Percentiles rank a stretch among this genome's conserved stretches.
Evolutionary conservation across 2,888 invertebrate species (phyloP).

Genomic region (Sinopyrophorus schimmeli): DNA sequence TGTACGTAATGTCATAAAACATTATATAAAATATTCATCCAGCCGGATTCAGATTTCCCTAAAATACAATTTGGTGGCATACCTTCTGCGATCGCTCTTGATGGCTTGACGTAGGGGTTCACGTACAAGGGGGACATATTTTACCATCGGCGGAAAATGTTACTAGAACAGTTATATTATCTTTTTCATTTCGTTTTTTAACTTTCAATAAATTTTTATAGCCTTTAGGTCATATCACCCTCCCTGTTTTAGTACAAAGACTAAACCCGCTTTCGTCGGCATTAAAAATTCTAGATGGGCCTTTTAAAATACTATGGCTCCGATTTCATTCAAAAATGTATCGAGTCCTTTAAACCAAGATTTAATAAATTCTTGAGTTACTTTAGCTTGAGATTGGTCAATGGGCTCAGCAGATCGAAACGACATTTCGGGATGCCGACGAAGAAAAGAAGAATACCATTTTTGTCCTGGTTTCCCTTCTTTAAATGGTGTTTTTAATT

Average conservation of each 20-base stretch:
- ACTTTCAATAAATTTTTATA: conserved; percentile 38
- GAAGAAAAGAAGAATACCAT: conserved; percentile 24
- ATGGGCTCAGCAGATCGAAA: conserved; percentile 2
- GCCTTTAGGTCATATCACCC: conserved; percentile 42
- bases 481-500: no score
- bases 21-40: no score
- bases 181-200: conserved; percentile 41
- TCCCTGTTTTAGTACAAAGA: conserved; percentile 39
- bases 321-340: conserved; percentile 7
- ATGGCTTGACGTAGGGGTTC: no score
- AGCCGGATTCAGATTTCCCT: no score
- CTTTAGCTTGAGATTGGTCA: conserved; percentile 7
- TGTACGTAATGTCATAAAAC: no score
- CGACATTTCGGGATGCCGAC: conserved; percentile 24
- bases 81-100: no score
- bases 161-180: conserved; percentile 41
- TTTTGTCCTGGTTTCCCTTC: conserved; percentile 27
- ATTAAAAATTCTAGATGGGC: conserved; percentile 31
- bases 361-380: conserved; percentile 14
- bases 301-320: conserved; percentile 7
- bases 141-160: conserved; percentile 36
- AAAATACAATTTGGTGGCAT: no score
- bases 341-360: conserved; percentile 10
- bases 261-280: conserved; percentile 32
- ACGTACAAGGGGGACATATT: conserved; percentile 27